Evolutionary conservation across 1,140 invertebrate genomes (phyloP).

Genomic region (Heliconius himera): DNA sequence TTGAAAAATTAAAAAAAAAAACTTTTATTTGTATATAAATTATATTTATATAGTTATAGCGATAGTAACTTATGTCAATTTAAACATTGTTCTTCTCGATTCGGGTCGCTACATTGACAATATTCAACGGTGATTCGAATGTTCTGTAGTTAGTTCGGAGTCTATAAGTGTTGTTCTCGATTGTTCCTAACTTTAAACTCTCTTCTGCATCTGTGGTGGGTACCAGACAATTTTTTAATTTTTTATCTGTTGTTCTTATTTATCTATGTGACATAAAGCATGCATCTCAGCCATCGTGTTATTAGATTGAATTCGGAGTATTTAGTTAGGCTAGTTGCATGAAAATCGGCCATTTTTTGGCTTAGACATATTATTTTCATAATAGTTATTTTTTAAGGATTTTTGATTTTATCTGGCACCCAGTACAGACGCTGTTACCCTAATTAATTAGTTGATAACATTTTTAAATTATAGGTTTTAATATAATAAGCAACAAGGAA

Average conservation of each 20-base stretch:
- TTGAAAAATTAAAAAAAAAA: not conserved
- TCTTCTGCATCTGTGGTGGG: conserved; percentile 33
- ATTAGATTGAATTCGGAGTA: too few species aligned
- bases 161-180: conserved; percentile 60
- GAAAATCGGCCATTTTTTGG: too few species aligned
- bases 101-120: conserved; percentile 66
- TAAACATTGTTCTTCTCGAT: conserved; percentile 22
- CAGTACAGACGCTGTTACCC: conserved; percentile 40
- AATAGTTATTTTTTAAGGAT: too few species aligned
- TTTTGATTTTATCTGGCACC: conserved; percentile 32
- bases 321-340: too few species aligned
- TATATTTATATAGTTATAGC: not conserved
- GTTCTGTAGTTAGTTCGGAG: conserved; percentile 64
- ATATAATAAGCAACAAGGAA: conserved; percentile 24
- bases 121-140: conserved; percentile 66
- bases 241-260: not conserved
- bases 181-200: conserved; percentile 35
- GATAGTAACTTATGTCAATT: conserved; percentile 17
- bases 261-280: not conserved
- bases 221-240: conserved; percentile 20
- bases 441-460: not conserved
- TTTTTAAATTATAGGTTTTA: not conserved
- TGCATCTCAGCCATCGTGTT: not conserved
- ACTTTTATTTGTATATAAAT: not conserved
- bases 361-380: too few species aligned